These are phyloP conservation scores for Zophobas atratus DNA, from an alignment of 1,140 invertebrate genomes.

Conservation along the genomic window DNA sequence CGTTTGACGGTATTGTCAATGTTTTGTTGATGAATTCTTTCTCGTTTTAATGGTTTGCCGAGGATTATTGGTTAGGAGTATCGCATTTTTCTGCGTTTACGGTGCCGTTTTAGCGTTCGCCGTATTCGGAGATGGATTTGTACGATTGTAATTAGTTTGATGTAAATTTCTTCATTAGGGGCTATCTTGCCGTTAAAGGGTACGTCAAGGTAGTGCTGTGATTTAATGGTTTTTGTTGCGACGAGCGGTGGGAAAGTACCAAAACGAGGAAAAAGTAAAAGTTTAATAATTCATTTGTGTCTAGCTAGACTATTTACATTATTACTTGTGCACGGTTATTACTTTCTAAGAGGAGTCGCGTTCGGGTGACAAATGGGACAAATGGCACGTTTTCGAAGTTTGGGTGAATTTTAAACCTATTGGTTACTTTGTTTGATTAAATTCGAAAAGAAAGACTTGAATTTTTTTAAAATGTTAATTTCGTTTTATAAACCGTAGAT, in stretches of 20 bases:
- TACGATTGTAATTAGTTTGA: too few species aligned
- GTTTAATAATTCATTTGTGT: conserved; percentile 5
- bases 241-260: not conserved
- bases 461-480: too few species aligned
- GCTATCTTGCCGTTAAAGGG: too few species aligned
- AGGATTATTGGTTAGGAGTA: conserved; percentile 2
- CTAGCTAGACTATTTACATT: not conserved
- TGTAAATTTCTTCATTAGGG: too few species aligned
- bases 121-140: too few species aligned
- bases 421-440: too few species aligned
- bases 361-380: too few species aligned
- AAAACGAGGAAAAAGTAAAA: conserved; percentile 1
- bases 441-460: too few species aligned
- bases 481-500: too few species aligned
- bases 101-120: not conserved
- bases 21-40: not conserved
- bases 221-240: not conserved
- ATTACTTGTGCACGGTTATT: not conserved
- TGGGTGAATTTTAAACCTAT: too few species aligned
- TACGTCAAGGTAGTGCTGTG: too few species aligned
- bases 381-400: too few species aligned
- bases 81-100: not conserved
- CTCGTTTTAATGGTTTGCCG: conserved; percentile 15
- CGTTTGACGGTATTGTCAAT: not conserved
- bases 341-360: not conserved